A percentile compares a stretch with the other conserved stretches of the same genome.
phyloP scores from a whole-genome alignment of 2,113 vertebrate species.

The Alaudala cheleensis region DNA sequence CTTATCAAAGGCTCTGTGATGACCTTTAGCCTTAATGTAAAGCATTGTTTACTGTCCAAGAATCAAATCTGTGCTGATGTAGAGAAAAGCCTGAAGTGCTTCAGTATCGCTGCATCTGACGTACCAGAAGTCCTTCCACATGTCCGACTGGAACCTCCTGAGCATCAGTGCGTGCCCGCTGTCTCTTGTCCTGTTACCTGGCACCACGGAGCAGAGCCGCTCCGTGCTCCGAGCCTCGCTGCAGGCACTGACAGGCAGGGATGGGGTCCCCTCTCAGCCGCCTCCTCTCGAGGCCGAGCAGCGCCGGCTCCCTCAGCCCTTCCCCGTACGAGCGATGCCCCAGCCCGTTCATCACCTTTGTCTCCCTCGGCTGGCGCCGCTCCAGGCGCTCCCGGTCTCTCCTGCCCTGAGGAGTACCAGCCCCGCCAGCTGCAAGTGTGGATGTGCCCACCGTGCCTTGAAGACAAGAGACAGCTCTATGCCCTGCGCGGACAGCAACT shows the following conservation, averaged over 20 bases:
- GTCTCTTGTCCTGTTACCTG: background rate
- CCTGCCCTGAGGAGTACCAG: background rate
- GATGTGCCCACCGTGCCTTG: fast-evolving
- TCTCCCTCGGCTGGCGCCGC: background rate
- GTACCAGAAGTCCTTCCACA: background rate
- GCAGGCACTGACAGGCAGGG: background rate
- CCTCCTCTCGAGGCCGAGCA: no score
- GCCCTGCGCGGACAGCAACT: fast-evolving
- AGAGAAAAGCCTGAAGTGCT: constrained; percentile 70
- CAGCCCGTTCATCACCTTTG: background rate
- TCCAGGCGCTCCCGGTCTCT: background rate
- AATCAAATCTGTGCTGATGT: constrained; percentile 84
- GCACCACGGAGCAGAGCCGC: background rate
- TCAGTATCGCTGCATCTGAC: background rate
- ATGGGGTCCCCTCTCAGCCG: background rate
- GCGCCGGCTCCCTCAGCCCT: background rate
- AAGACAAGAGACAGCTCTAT: fast-evolving
- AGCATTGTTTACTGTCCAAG: constrained; percentile 82
- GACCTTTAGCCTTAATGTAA: constrained; percentile 61
- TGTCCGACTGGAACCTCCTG: background rate
- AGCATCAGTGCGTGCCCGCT: background rate
- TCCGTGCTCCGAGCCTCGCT: background rate
- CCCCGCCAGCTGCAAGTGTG: fast-evolving
- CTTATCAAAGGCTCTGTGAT: background rate
- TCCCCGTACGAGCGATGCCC: fast-evolving